phyloP scores from a whole-genome alignment of 1,140 invertebrate genomes.

The Sweltsa coloradensis region DNA sequence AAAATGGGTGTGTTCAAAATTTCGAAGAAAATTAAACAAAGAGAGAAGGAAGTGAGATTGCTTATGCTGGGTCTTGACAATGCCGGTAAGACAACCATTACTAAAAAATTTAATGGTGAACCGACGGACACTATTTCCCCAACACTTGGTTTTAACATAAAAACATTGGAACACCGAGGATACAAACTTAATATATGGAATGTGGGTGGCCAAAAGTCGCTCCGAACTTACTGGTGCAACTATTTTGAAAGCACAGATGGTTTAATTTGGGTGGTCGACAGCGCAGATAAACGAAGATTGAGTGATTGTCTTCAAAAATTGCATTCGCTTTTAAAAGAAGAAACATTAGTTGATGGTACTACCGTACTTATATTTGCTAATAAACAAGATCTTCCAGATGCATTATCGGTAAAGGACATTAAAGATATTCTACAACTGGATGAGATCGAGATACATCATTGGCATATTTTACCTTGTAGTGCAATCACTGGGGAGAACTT shows the following conservation, averaged over 20 bases:
- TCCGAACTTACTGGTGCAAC: slow-evolving; percentile 97
- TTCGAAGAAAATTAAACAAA: slow-evolving; percentile 92
- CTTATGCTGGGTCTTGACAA: slow-evolving; percentile 98
- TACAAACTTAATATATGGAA: slow-evolving; percentile 91
- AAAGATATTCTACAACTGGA: slow-evolving; percentile 76
- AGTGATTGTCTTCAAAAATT: slow-evolving; percentile 82
- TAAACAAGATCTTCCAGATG: slow-evolving; percentile 92
- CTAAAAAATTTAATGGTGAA: slow-evolving; percentile 96
- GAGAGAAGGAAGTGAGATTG: slow-evolving; percentile 96
- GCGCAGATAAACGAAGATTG: slow-evolving; percentile 81
- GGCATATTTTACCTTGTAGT: slow-evolving; percentile 88
- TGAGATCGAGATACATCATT: slow-evolving; percentile 91
- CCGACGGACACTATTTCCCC: slow-evolving; percentile 93
- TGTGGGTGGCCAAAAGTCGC: slow-evolving; percentile 94
- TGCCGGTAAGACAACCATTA: slow-evolving; percentile 96
- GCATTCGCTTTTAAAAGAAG: slow-evolving; percentile 74
- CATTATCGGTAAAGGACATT: slow-evolving; percentile 71
- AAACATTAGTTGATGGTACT: slow-evolving; percentile 90
- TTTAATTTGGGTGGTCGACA: slow-evolving; percentile 99
- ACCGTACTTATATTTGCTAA: slow-evolving; percentile 93
- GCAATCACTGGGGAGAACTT: slow-evolving; percentile 94
- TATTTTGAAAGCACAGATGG: slow-evolving; percentile 99
- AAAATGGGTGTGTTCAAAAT: slow-evolving; percentile 90
- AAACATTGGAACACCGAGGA: slow-evolving; percentile 88
- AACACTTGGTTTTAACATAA: slow-evolving; percentile 97